Percentiles rank a stretch among this genome's conserved stretches.
Conservation (phyloP, 1,140 invertebrate genomes). For the Eumaeus atala region DNA sequence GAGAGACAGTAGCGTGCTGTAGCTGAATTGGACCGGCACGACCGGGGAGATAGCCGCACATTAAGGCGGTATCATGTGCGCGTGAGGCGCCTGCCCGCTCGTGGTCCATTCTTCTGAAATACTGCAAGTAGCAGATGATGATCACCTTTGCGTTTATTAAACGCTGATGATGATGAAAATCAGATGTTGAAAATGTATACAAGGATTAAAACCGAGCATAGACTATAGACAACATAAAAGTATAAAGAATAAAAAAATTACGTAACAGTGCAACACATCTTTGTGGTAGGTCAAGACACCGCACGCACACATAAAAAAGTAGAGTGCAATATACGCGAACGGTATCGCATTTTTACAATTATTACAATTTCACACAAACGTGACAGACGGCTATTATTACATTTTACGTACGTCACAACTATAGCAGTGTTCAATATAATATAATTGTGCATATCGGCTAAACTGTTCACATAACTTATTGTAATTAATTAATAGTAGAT, state of each 20-base stretch:
- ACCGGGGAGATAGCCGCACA: too few species aligned
- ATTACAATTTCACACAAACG: conserved; percentile 34
- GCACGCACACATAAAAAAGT: conserved; percentile 28
- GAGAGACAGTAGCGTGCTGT: too few species aligned
- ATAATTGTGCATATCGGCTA: neutral
- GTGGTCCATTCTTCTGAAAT: too few species aligned
- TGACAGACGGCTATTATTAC: neutral
- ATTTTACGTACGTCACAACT: conserved; percentile 7
- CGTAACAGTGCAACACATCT: conserved; percentile 38
- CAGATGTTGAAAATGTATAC: too few species aligned
- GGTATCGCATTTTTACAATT: conserved; percentile 48
- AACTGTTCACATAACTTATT: neutral
- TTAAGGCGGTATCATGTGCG: too few species aligned
- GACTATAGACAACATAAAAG: too few species aligned
- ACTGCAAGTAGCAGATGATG: too few species aligned
- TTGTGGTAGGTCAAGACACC: conserved; percentile 60
- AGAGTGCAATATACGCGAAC: conserved; percentile 55
- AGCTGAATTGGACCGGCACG: too few species aligned
- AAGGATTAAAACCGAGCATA: too few species aligned
- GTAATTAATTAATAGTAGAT: neutral
- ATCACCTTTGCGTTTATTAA: too few species aligned
- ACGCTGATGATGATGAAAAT: too few species aligned
- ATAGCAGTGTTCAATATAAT: neutral
- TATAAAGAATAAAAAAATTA: conserved; percentile 39
- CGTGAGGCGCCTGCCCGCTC: too few species aligned